phyloP scores from a whole-genome alignment of 2,888 invertebrate genomes.

The Stomorhina lunata region DNA sequence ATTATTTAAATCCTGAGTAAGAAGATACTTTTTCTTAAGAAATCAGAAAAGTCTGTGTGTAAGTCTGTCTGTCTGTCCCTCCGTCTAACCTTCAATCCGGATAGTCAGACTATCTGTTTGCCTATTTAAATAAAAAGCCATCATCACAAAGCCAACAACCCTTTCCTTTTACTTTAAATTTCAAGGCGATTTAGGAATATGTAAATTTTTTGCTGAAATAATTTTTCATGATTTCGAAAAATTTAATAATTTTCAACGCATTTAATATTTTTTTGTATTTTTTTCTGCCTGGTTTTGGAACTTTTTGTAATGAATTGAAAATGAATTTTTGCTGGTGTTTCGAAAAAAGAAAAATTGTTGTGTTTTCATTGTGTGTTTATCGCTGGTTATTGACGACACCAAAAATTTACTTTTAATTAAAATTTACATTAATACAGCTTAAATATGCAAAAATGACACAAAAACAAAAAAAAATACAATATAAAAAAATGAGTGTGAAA shows the following conservation, averaged over 20 bases:
- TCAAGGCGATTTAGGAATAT: constrained; percentile 21
- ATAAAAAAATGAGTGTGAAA: constrained; percentile 19
- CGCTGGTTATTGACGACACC: constrained; percentile 62
- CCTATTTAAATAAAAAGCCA: constrained; percentile 34
- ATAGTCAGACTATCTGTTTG: too few species aligned
- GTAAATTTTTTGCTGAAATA: constrained; percentile 37
- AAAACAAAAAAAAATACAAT: constrained; percentile 10
- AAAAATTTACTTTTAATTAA: constrained; percentile 69
- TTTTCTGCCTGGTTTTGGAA: not conserved
- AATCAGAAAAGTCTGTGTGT: not conserved
- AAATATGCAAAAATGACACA: constrained; percentile 43
- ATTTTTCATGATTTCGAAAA: constrained; percentile 5
- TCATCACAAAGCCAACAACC: constrained; percentile 60
- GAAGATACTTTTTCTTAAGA: constrained; percentile 58
- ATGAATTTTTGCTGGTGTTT: constrained; percentile 6
- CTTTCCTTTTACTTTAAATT: constrained; percentile 1
- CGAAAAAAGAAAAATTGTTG: too few species aligned
- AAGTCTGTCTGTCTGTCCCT: constrained; percentile 10
- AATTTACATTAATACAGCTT: constrained; percentile 66
- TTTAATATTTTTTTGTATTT: constrained; percentile 14
- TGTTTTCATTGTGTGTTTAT: constrained; percentile 53
- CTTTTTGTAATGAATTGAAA: constrained; percentile 32
- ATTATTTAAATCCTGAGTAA: constrained; percentile 44
- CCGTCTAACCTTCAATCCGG: too few species aligned
- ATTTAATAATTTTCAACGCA: constrained; percentile 60